Percentiles rank a stretch among this genome's conserved stretches.
phyloP scores from a whole-genome alignment of 2,888 invertebrate species.

The Laspeyria flexula region DNA sequence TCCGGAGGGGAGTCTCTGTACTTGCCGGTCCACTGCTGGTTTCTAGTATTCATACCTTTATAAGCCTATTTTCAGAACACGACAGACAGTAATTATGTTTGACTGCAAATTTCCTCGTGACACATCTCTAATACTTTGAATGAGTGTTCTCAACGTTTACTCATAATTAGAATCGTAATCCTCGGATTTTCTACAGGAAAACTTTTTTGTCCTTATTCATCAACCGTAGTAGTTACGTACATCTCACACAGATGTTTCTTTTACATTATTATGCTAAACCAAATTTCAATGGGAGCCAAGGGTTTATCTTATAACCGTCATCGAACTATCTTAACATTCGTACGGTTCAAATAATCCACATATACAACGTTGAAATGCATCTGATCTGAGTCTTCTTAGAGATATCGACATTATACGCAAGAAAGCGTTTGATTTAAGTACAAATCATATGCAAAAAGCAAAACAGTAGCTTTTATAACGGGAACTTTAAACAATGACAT shows the following conservation, averaged over 20 bases:
- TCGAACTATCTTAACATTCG: not conserved
- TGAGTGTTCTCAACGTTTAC: constrained; percentile 1
- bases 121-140: not conserved
- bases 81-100: too few species aligned
- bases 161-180: not conserved
- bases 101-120: too few species aligned
- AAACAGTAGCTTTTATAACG: constrained; percentile 39
- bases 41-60: not conserved
- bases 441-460: constrained; percentile 11
- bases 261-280: not conserved
- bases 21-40: not conserved
- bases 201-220: not conserved
- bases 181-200: constrained; percentile 1
- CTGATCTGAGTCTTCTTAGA: not conserved
- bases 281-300: not conserved
- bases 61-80: not conserved
- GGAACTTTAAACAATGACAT: constrained; percentile 51
- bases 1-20: not conserved
- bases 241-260: not conserved
- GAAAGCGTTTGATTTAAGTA: constrained; percentile 10
- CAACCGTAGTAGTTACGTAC: not conserved
- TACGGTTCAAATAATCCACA: not conserved
- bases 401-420: constrained; percentile 4
- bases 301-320: not conserved
- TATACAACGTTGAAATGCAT: too few species aligned